Percentiles rank a stretch among this genome's conserved stretches.
Evolutionary conservation across 2,113 vertebrate genomes (phyloP).

Genomic region (Cichladusa arquata): DNA sequence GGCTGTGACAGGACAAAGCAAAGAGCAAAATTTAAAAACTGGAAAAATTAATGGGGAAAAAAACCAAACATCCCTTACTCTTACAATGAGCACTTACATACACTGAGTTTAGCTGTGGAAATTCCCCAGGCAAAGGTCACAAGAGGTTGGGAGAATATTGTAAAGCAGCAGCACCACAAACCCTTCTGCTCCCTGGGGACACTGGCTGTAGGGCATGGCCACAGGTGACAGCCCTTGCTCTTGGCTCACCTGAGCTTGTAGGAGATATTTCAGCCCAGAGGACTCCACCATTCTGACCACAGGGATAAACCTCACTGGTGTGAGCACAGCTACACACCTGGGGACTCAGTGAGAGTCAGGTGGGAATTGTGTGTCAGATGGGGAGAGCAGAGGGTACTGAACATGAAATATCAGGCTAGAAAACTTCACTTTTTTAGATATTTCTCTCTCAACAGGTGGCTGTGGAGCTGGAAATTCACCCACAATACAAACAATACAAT

Average conservation of each 20-base stretch:
- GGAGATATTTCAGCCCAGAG: background rate
- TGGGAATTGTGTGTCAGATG: background rate
- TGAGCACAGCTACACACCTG: background rate
- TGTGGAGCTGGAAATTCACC: background rate
- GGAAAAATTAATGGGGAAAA: background rate
- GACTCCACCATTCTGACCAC: too few relatives aligned
- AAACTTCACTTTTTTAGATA: background rate
- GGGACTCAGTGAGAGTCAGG: background rate
- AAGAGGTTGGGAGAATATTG: background rate
- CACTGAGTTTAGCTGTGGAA: background rate
- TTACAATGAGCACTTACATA: background rate
- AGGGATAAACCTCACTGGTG: background rate
- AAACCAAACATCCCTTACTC: background rate
- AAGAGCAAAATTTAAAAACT: background rate
- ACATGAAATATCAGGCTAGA: background rate
- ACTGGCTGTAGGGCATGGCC: background rate
- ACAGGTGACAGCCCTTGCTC: rapidly evolving
- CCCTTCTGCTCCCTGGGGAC: background rate
- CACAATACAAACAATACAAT: background rate
- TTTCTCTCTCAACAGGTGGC: background rate
- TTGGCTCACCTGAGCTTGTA: rapidly evolving
- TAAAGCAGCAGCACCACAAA: background rate
- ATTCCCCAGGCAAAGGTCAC: background rate
- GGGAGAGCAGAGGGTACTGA: too few relatives aligned
- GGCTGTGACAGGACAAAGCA: background rate